Percentiles rank a stretch among this genome's conserved stretches.
Conservation (phyloP, 2,797 vertebrate species). For the Esox masquinongy region DNA sequence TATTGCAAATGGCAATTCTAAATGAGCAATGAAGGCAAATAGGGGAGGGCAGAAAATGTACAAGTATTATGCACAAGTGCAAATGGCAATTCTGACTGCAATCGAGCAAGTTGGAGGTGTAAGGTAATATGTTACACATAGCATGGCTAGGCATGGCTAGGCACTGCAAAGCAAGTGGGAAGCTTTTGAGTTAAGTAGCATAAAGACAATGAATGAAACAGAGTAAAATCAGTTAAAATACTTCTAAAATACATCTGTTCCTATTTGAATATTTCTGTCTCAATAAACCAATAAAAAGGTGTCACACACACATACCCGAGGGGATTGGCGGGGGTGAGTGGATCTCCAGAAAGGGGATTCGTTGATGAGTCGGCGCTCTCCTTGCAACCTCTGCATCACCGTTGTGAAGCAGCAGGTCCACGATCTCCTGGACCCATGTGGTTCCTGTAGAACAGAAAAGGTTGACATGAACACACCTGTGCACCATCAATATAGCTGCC, state of each 20-base stretch:
- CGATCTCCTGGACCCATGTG: slow-evolving; percentile 90
- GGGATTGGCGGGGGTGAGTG: slow-evolving; percentile 68
- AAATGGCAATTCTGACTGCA: too few species aligned
- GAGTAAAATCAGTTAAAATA: background rate
- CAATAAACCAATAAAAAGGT: background rate
- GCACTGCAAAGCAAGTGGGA: background rate
- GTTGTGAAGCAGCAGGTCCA: slow-evolving; percentile 82
- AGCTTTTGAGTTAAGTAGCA: background rate
- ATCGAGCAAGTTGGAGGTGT: too few species aligned
- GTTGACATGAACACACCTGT: background rate
- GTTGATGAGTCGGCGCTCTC: slow-evolving; percentile 72
- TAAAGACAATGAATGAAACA: background rate
- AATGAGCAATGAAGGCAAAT: too few species aligned
- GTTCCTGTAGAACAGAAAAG: slow-evolving; percentile 75
- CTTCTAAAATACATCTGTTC: background rate
- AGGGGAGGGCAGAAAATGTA: too few species aligned
- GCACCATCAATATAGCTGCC: background rate
- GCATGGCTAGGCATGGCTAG: background rate
- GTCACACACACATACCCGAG: slow-evolving; percentile 63
- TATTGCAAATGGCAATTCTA: too few species aligned
- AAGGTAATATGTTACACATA: background rate
- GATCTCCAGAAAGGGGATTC: slow-evolving; percentile 85
- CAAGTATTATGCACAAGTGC: too few species aligned
- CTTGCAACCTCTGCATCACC: slow-evolving; percentile 78
- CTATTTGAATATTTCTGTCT: background rate